Base-by-base conservation (phyloP, 1,140 invertebrate genomes). In the Samia ricini region DNA sequence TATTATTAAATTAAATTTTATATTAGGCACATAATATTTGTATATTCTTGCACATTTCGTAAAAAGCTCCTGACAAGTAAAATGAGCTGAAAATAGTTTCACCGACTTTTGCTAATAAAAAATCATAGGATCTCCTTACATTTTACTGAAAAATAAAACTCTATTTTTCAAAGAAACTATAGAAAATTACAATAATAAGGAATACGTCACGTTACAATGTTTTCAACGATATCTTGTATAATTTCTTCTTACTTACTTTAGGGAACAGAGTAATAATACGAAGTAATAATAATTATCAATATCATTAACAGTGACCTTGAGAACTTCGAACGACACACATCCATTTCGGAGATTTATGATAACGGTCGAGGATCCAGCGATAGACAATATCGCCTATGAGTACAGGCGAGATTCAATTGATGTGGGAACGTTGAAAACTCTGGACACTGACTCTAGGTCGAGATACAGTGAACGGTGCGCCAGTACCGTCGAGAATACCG, bases 291-390 rank as follows among this genome's bases (percentile, higher is more conserved):
- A 29, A 29, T 29, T 5, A 29, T 5, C 10, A 29, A 42, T 42
- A 42, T 42, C 18, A 20, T 20, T 4, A 51, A 51, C 63, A 88
- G 86, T 89, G 29, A 76, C 71, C 23, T 60, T 87, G 33, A 67
- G 68, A 23, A 64, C 81, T 4, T 69, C 54, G 2, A 70, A 76
- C 21, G 15, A 21, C 4, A 72, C 60, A 1, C 73, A 76, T 0
- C 79, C 83, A 0, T 89, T 89, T 65, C 68, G 74, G 23, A 81
- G 77, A 78, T 89, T 89, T 60, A 88, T 89, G 85, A 83, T 89
- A 52, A 89, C 87, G 1, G 83, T 78, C 0, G 87, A 89, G 42
- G 81, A 85, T 42, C 83, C 87, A 0, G 74, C 75, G 0, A 68
- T 84, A 8, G 86, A 88, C 65, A 72, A 76, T 23, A 79, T 58